Conservation (phyloP, 2,113 vertebrate genomes). For the Trachemys scripta region DNA sequence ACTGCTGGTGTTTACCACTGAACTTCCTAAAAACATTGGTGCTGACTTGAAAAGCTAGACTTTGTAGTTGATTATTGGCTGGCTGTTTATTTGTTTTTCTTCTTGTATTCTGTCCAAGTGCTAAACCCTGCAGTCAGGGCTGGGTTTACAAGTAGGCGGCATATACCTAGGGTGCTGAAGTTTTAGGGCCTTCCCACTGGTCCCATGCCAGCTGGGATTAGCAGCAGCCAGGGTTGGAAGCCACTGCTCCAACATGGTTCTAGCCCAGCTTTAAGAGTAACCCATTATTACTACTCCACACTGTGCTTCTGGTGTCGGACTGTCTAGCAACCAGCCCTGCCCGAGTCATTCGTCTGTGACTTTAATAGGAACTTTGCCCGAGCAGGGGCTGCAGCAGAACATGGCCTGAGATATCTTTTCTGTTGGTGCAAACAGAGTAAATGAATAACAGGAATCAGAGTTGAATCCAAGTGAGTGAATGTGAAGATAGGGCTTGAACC, state of each 20-base stretch:
- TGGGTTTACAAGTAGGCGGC: neutral
- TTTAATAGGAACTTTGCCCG: neutral
- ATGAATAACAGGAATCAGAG: neutral
- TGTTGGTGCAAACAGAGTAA: neutral
- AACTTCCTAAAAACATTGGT: neutral
- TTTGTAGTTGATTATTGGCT: neutral
- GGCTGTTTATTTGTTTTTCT: neutral
- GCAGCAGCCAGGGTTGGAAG: neutral
- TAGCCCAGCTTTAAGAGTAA: neutral
- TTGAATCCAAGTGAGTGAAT: neutral
- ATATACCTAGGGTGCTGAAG: neutral
- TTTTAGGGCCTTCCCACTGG: neutral
- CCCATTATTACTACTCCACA: neutral
- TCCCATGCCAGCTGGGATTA: neutral
- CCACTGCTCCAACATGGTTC: neutral
- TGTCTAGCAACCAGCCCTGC: neutral
- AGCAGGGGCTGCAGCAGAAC: accelerated
- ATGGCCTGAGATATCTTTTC: neutral
- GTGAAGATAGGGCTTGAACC: neutral
- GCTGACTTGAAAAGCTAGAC: neutral
- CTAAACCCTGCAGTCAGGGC: neutral
- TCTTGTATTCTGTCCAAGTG: neutral
- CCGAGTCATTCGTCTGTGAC: neutral
- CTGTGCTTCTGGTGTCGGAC: neutral
- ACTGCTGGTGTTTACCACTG: neutral